Percentiles rank a stretch among this genome's conserved stretches.
Evolutionary conservation across 2,888 invertebrate genomes (phyloP).

Genomic region (Drosophila longiperda): DNA sequence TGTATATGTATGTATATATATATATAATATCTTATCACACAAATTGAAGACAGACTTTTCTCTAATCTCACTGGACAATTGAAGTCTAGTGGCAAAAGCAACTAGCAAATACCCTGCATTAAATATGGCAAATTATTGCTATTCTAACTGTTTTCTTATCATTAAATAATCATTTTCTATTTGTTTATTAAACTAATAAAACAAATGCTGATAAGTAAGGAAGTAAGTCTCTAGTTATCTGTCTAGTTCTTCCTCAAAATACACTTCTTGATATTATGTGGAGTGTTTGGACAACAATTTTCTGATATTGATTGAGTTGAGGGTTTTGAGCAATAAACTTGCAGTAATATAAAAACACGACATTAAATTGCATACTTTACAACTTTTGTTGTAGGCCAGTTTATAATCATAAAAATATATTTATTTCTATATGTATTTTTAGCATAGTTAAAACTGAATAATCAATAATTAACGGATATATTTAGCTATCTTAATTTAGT

Average conservation of each 20-base stretch:
- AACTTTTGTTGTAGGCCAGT: background rate
- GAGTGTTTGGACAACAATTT: constrained; percentile 21
- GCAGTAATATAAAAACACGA: background rate
- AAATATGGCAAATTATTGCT: background rate
- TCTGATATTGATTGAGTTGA: constrained; percentile 41
- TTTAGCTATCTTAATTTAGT: background rate
- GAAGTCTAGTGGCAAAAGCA: background rate
- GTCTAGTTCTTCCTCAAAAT: background rate
- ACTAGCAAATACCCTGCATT: constrained; percentile 27
- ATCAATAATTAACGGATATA: background rate
- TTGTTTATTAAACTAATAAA: background rate
- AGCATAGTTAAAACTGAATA: too few species aligned
- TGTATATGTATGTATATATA: too few species aligned
- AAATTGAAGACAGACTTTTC: constrained; percentile 3
- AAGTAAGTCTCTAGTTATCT: background rate
- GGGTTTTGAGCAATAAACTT: constrained; percentile 14
- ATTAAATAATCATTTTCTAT: background rate
- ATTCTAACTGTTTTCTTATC: background rate
- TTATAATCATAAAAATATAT: too few species aligned
- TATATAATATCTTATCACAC: constrained; percentile 49
- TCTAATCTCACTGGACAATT: constrained; percentile 15
- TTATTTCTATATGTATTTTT: background rate
- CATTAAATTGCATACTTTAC: background rate
- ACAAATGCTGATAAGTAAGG: background rate
- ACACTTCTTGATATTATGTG: background rate